Base-by-base conservation (phyloP, 2,797 vertebrate species). In the Loris lydekkerianus region DNA sequence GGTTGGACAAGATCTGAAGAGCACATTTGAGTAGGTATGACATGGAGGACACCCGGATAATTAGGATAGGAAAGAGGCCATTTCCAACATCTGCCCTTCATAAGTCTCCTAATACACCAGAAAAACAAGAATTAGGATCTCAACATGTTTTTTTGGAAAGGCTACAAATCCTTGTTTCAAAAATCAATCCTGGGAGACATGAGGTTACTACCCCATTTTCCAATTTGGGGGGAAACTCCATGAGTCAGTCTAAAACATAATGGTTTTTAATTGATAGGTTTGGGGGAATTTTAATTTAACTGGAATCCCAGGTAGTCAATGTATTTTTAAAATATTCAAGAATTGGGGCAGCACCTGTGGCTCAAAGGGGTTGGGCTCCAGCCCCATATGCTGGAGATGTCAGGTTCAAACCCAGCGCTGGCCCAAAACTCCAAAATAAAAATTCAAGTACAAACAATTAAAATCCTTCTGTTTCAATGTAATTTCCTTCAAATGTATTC, bases 81-180 rank as follows among this genome's bases (percentile, higher is more conserved):
- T 43, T 86, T 86, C 20, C 14, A 17, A 2, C n/a, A 21, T 3
- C 13, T 21, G 25, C 49, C 75, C 67, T 65, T 37, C 60, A 14
- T 69, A 92, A 63, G 6, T 53, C 3, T 63, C 70, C 46, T 91
- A 87, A 67, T 60, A 21, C 2, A 21, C n/a, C 40, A 70, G 56
- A 37, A 49, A 96, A 86, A 60, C 10, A 76, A 83, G 53, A 89
- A 91, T 69, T 86, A 34, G 14, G 80, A 81, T 18, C 25, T 10
- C 56, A 20, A 80, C 49, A n/a, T 65, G 78, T 77, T 93, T 91
- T 53, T 92, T 90, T 89, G 21, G n/a, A 90, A 91, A 86, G 21
- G 0, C 31, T 94, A 14, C 10, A 65, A 61, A 83, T 80, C 2
- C 77, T 83, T 65, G 1, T 40, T 84, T 82, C 23, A 69, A 70